Conservation (phyloP, 2,113 vertebrate genomes). For the Mystacornis crossleyi region DNA sequence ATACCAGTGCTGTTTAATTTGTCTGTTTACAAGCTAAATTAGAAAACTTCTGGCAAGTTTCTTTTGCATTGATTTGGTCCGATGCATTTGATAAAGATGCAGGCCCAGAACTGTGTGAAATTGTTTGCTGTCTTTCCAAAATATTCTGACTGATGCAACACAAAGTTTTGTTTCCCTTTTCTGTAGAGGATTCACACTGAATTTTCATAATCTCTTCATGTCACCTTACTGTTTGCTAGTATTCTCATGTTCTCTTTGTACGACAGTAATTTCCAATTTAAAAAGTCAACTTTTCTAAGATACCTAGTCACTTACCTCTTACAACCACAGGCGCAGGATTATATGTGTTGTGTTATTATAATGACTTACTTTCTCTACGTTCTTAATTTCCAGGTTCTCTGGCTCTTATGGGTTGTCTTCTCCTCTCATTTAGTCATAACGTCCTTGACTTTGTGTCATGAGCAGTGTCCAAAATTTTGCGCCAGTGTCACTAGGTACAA, state of each 20-base stretch:
- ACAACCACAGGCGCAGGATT: background rate
- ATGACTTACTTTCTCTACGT: background rate
- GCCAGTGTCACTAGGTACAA: background rate
- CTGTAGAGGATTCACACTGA: background rate
- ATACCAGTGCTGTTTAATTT: background rate
- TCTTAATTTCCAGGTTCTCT: background rate
- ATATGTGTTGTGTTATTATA: background rate
- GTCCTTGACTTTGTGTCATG: background rate
- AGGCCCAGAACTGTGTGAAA: background rate
- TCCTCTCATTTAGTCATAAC: background rate
- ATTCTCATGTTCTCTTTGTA: background rate
- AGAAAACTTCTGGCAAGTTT: background rate
- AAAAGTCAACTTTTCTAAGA: background rate
- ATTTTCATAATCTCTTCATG: background rate
- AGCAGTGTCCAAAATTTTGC: background rate
- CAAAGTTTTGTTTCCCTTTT: background rate
- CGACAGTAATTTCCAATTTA: background rate
- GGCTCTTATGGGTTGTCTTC: background rate
- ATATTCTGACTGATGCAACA: background rate
- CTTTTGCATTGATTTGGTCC: background rate
- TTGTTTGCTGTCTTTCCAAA: background rate
- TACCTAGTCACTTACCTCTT: background rate
- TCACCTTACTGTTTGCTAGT: background rate
- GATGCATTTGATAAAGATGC: background rate
- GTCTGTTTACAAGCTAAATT: background rate